Conservation (phyloP, 2,888 invertebrate genomes). For the Athalia cordata region DNA sequence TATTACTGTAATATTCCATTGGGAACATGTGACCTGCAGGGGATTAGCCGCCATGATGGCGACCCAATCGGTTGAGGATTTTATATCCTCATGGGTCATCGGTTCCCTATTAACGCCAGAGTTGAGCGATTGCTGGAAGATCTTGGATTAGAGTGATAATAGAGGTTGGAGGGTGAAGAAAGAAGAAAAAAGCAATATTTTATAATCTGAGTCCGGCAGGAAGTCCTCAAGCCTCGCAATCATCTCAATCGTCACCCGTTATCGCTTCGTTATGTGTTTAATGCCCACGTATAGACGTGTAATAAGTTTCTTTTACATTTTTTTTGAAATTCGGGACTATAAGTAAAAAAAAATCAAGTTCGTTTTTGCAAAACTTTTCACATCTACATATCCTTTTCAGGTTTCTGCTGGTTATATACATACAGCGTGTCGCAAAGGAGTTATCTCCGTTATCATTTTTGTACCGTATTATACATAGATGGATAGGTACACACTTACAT, state of each 20-base stretch:
- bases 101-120: conserved; percentile 19
- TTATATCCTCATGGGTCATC: conserved; percentile 15
- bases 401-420: no score
- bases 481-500: no score
- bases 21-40: no score
- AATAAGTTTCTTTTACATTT: not conserved
- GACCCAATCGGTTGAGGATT: not conserved
- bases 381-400: no score
- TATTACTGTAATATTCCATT: no score
- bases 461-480: not conserved
- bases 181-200: conserved; percentile 21
- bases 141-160: no score
- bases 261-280: not conserved
- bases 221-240: conserved; percentile 14
- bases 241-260: not conserved
- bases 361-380: no score
- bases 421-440: no score
- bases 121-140: not conserved
- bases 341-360: no score
- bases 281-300: not conserved
- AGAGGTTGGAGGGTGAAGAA: not conserved
- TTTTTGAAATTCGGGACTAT: no score
- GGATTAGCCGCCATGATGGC: no score
- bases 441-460: not conserved
- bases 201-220: conserved; percentile 10